These are phyloP conservation scores for zebrafish (Danio rerio) DNA, from an alignment of 2,113 vertebrate genomes.

Conservation along the genomic window GRCz12tu NC_133188.1:26663001-26663500, in stretches of 20 bases:
- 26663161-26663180: constrained; percentile 68
- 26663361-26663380: no score
- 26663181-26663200: constrained; percentile 61
- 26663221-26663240: constrained; percentile 17
- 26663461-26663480: constrained; percentile 13
- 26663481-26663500: constrained; percentile 35
- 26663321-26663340: no score
- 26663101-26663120: not conserved
- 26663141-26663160: constrained; percentile 55
- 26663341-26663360: no score
- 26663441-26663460: constrained; percentile 9
- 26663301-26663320: not conserved
- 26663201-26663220: constrained; percentile 53
- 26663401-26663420: constrained; percentile 44
- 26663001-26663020: not conserved
- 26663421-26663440: constrained; percentile 47
- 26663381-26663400: constrained; percentile 15
- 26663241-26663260: constrained; percentile 42
- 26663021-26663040: not conserved
- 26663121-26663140: constrained; percentile 41
- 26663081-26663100: constrained; percentile 31
- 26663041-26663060: not conserved
- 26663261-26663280: not conserved
- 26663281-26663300: not conserved
- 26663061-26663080: not conserved